Base-by-base conservation (phyloP, 2,888 invertebrate genomes). In the Papilio gigon region DNA sequence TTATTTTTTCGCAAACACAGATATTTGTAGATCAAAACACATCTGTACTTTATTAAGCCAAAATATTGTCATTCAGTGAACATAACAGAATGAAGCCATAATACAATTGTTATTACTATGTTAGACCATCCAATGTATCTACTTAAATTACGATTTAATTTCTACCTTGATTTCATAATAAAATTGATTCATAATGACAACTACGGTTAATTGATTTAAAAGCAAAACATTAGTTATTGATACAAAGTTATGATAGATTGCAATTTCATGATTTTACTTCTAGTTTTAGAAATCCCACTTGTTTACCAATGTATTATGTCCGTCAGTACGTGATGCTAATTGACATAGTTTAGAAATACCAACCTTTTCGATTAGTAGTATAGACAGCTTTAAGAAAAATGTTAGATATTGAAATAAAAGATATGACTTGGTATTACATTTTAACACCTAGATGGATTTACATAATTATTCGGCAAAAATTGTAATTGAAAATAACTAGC, bases 401-500 rank as follows among this genome's bases (percentile, higher is more conserved):
- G 12, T n/a, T 30, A 2, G 11, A 3, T n/a, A n/a, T 20, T 44
- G 40, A 44, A 8, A 35, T 35, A 17, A 44, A 40, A 50, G 27
- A 56, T 17, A 11, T 30, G 53, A n/a, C 25, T 27, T 22, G 9
- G 25, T 25, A 25, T 35, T 4, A 17, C 35, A n/a, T 60, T 9
- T 1, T 25, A 25, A 27, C 11, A 37, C n/a, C 22, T 11, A 42
- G 22, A 4, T 9, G 25, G 22, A 40, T 60, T 37, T 42, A 25
- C 25, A 40, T 25, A 17, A 47, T 62, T 47, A 47, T 62, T 8
- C 30, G 27, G 44, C 20, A 47, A 44, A 72, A 77, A 77, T n/a
- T 59, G 75, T 69, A 71, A 71, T 63, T 65, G 68, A 67, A 62
- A 68, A 68, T 70, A 71, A 70, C 71, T 68, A 70, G 78, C 76